Conservation (phyloP, 2,113 vertebrate genomes). For the Xiphophorus couchianus region DNA sequence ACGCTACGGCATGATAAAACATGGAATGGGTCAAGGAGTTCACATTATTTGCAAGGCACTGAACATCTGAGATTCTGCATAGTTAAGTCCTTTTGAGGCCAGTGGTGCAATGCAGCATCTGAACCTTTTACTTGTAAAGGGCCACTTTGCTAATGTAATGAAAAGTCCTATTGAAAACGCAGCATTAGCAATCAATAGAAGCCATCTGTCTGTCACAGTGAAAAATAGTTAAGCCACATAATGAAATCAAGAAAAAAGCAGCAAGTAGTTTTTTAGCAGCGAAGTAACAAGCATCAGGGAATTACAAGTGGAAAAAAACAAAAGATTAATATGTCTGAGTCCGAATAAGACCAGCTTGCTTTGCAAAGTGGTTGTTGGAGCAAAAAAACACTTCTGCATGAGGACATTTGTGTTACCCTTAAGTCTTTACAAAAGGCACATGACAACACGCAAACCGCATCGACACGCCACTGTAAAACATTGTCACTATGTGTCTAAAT, state of each 20-base stretch:
- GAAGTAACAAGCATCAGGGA: slow-evolving; percentile 57
- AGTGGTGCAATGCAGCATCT: slow-evolving; percentile 58
- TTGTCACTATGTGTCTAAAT: slow-evolving; percentile 39
- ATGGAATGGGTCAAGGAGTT: neutral
- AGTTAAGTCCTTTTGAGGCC: slow-evolving; percentile 26
- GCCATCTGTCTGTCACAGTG: slow-evolving; percentile 49
- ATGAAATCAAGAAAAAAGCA: slow-evolving; percentile 63
- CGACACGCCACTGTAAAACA: slow-evolving; percentile 35
- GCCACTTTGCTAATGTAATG: slow-evolving; percentile 67
- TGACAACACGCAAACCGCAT: slow-evolving; percentile 17
- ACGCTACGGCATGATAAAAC: neutral
- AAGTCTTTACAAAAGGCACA: slow-evolving; percentile 14
- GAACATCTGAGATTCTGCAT: slow-evolving; percentile 7
- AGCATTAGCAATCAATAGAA: slow-evolving; percentile 55
- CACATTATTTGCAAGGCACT: neutral
- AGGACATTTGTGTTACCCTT: slow-evolving; percentile 36
- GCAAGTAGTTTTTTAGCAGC: slow-evolving; percentile 63
- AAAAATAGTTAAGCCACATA: slow-evolving; percentile 51
- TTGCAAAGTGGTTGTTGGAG: slow-evolving; percentile 66
- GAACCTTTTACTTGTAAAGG: slow-evolving; percentile 26
- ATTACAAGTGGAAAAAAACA: slow-evolving; percentile 49
- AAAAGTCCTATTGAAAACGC: slow-evolving; percentile 39
- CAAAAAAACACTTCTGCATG: slow-evolving; percentile 76
- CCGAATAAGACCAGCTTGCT: slow-evolving; percentile 62
- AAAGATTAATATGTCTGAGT: slow-evolving; percentile 60